A percentile compares a stretch with the other conserved stretches of the same genome.
phyloP scores from a whole-genome alignment of 2,888 invertebrate genomes.

The Orthosia gothica region DNA sequence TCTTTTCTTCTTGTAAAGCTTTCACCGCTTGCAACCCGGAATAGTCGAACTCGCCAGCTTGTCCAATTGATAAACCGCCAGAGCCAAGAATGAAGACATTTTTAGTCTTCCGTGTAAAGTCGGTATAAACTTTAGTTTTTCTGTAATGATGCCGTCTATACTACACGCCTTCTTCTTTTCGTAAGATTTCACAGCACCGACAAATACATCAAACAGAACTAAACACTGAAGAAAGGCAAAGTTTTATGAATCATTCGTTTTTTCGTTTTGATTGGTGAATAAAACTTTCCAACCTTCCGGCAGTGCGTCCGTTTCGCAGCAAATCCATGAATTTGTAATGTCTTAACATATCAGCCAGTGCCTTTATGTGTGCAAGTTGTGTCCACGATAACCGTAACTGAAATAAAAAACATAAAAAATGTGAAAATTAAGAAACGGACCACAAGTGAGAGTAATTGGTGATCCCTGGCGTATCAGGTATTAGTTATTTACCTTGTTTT shows the following conservation, averaged over 20 bases:
- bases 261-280: constrained; percentile 99
- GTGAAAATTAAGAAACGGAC: too few relatives aligned
- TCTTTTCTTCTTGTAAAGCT: constrained; percentile 98
- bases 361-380: constrained; percentile 98
- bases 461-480: too few relatives aligned
- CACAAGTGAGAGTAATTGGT: too few relatives aligned
- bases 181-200: too few relatives aligned
- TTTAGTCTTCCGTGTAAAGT: too few relatives aligned
- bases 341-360: constrained; percentile 98
- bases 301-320: constrained; percentile 94
- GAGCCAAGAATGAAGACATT: too few relatives aligned
- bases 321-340: constrained; percentile 99
- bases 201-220: too few relatives aligned
- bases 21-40: constrained; percentile 99
- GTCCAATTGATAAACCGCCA: constrained; percentile 99
- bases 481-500: constrained; percentile 95
- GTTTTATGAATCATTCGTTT: constrained; percentile 99
- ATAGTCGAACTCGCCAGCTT: constrained; percentile 99
- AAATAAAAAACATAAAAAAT: constrained; percentile 66
- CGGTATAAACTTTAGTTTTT: too few relatives aligned
- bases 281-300: constrained; percentile 96
- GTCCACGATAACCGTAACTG: constrained; percentile 99
- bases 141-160: too few relatives aligned
- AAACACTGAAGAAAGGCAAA: too few relatives aligned
- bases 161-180: too few relatives aligned